phyloP scores from a whole-genome alignment of 2,888 invertebrate genomes.

The Oscheius sp. region DNA sequence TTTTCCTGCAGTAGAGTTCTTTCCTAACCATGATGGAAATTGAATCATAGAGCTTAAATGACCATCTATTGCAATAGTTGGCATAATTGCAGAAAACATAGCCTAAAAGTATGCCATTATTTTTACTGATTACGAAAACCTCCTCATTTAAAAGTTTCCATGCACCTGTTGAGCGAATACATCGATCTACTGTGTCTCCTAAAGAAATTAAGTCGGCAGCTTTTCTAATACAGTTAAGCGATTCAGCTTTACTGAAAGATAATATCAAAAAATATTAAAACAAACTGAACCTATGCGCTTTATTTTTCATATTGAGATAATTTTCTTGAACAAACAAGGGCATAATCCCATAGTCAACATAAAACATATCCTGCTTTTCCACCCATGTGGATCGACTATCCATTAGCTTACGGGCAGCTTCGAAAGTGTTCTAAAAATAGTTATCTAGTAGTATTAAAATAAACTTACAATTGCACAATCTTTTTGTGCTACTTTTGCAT shows the following conservation, averaged over 20 bases:
- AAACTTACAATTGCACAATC: conserved; percentile 81
- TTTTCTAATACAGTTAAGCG: conserved; percentile 79
- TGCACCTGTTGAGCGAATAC: conserved; percentile 79
- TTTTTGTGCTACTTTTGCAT: conserved; percentile 78
- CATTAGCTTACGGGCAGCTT: conserved; percentile 76
- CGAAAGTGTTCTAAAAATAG: conserved; percentile 66
- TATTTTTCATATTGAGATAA: conserved; percentile 79
- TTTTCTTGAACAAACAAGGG: conserved; percentile 98
- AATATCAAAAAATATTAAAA: neutral
- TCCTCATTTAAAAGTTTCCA: conserved; percentile 88
- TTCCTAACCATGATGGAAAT: conserved; percentile 95
- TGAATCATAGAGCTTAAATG: conserved; percentile 75
- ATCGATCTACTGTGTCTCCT: conserved; percentile 85
- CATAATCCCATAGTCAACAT: conserved; percentile 93
- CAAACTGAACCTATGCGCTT: conserved; percentile 27
- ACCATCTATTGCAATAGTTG: conserved; percentile 86
- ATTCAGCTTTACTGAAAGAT: conserved; percentile 72
- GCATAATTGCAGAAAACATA: conserved; percentile 88
- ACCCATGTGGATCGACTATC: conserved; percentile 75
- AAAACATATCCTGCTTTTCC: conserved; percentile 82
- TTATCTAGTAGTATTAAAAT: neutral
- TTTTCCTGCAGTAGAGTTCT: conserved; percentile 86
- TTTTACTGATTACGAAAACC: conserved; percentile 69
- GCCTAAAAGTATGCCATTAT: conserved; percentile 74
- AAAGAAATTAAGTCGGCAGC: conserved; percentile 86